phyloP scores from a whole-genome alignment of 2,797 vertebrate genomes.

The Gouania willdenowi region DNA sequence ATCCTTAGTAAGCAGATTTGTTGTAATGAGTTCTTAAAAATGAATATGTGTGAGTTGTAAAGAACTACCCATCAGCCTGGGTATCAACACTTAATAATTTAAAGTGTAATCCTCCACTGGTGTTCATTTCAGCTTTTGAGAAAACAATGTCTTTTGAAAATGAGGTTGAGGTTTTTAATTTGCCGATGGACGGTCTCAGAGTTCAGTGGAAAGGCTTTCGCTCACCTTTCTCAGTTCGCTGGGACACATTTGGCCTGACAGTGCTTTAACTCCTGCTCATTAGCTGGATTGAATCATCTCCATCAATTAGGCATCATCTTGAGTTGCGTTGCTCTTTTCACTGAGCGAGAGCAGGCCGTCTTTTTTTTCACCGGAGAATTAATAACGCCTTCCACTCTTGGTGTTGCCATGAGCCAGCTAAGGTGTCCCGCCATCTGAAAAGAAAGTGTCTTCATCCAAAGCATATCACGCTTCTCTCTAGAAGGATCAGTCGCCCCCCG shows the following conservation, averaged over 20 bases:
- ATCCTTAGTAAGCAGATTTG: too few relatives aligned
- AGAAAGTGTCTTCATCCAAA: conserved; percentile 77
- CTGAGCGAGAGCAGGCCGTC: conserved; percentile 47
- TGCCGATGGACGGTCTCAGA: conserved; percentile 40
- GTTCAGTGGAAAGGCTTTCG: conserved; percentile 57
- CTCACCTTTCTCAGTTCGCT: conserved; percentile 16
- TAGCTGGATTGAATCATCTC: conserved; percentile 62
- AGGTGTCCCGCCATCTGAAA: conserved; percentile 74
- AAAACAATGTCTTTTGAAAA: conserved; percentile 18
- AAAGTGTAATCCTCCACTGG: conserved; percentile 20
- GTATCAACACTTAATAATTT: conserved; percentile 18
- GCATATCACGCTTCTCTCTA: conserved; percentile 66
- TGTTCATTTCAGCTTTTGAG: conserved; percentile 37
- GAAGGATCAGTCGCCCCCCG: conserved; percentile 54
- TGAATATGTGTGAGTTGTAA: not conserved
- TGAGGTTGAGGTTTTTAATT: conserved; percentile 50
- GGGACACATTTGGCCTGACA: conserved; percentile 44
- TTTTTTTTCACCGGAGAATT: conserved; percentile 53
- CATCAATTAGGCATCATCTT: conserved; percentile 56
- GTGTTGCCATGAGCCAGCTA: conserved; percentile 68
- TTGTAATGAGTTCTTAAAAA: too few relatives aligned
- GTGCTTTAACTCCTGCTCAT: conserved; percentile 9
- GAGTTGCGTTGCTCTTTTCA: conserved; percentile 61
- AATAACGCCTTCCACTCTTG: conserved; percentile 52
- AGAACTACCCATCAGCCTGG: not conserved